phyloP scores from a whole-genome alignment of 2,888 invertebrate species.

The Steinernema carpocapsae region DNA sequence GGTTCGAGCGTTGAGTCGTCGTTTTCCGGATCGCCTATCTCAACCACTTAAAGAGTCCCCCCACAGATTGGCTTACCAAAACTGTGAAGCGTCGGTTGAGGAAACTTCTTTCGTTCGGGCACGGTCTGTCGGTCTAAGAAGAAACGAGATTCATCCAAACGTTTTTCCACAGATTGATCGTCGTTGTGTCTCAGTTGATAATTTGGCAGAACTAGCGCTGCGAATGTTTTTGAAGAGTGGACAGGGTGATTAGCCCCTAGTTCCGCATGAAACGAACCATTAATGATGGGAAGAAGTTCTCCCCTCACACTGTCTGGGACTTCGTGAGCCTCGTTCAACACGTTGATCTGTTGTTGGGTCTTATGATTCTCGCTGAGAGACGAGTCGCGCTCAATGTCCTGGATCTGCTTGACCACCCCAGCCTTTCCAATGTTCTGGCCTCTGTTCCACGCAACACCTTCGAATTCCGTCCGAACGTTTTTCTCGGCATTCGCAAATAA shows the following conservation, averaged over 20 bases:
- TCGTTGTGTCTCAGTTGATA: not conserved
- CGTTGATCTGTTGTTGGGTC: not conserved
- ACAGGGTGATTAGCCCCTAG: too few relatives aligned
- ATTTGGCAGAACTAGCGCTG: not conserved
- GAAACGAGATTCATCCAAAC: not conserved
- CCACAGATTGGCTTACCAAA: too few relatives aligned
- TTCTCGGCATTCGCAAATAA: not conserved
- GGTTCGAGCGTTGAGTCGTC: too few relatives aligned
- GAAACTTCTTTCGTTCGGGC: not conserved
- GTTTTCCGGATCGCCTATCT: too few relatives aligned
- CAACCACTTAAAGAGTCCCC: too few relatives aligned
- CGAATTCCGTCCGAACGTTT: not conserved
- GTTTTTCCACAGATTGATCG: not conserved
- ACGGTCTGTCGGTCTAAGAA: not conserved
- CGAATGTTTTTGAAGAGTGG: not conserved
- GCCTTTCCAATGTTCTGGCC: too few relatives aligned
- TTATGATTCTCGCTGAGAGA: conserved; percentile 6
- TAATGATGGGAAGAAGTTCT: not conserved
- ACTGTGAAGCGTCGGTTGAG: not conserved
- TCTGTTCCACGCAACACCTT: too few relatives aligned
- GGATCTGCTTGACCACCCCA: not conserved
- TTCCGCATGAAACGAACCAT: not conserved
- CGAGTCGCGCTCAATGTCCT: conserved; percentile 8
- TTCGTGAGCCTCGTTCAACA: not conserved
- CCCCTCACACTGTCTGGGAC: not conserved